Evolutionary conservation across 1,140 invertebrate species (phyloP).

Genomic region (Lutraria rhynchaena): DNA sequence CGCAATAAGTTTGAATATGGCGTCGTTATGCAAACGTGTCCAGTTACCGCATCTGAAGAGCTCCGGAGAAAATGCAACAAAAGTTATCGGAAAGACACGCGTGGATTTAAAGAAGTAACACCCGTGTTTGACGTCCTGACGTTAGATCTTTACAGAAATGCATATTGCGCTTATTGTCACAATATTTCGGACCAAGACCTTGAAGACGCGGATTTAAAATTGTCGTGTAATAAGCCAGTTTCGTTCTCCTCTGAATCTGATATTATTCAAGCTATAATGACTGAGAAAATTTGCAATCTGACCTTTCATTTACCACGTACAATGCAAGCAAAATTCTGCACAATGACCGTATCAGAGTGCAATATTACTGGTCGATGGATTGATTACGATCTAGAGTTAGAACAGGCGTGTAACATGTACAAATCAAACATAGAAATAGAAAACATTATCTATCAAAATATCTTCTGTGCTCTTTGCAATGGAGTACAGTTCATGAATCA

Average conservation of each 20-base stretch:
- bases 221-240: not conserved
- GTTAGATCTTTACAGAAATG: not conserved
- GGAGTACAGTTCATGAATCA: not conserved
- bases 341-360: not conserved
- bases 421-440: not conserved
- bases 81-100: not conserved
- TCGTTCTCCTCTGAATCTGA: not conserved
- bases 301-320: not conserved
- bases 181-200: not conserved
- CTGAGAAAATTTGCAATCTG: not conserved
- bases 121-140: not conserved
- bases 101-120: not conserved
- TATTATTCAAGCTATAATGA: not conserved
- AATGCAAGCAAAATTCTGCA: not conserved
- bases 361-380: not conserved
- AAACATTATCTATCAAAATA: not conserved
- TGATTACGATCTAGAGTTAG: not conserved
- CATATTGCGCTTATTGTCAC: slow-evolving; percentile 7
- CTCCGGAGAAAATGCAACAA: not conserved
- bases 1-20: not conserved
- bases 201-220: not conserved
- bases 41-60: not conserved
- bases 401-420: not conserved
- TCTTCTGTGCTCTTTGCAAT: slow-evolving; percentile 11
- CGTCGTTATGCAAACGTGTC: not conserved